These are phyloP conservation scores for Orchestia grillus DNA, from an alignment of 1,140 invertebrate genomes.

Conservation along the genomic window DNA sequence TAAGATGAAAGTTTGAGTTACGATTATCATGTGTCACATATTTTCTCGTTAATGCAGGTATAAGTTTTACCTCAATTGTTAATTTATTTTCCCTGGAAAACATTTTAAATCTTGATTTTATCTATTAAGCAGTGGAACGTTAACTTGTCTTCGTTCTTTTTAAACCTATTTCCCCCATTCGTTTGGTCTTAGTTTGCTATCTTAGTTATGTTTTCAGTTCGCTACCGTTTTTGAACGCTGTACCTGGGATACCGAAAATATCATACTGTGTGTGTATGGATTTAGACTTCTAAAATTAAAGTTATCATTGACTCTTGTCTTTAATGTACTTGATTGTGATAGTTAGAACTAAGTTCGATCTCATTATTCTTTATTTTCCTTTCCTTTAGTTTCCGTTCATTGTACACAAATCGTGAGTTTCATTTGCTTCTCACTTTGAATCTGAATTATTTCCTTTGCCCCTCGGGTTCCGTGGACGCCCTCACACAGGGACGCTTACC, in stretches of 20 bases:
- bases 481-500: slow-evolving; percentile 37
- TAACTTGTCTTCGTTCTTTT: too few species aligned
- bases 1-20: too few species aligned
- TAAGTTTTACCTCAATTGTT: too few species aligned
- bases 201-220: too few species aligned
- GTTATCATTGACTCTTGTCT: background rate
- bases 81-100: too few species aligned
- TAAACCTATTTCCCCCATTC: too few species aligned
- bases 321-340: too few species aligned
- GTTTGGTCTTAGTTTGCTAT: too few species aligned
- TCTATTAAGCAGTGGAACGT: background rate
- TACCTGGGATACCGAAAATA: background rate
- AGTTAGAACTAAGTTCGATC: background rate
- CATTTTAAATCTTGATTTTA: too few species aligned
- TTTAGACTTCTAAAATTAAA: background rate
- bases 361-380: background rate
- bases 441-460: slow-evolving; percentile 14
- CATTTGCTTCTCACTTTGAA: background rate
- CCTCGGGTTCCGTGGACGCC: background rate
- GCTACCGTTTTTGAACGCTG: too few species aligned
- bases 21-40: too few species aligned
- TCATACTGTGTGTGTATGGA: background rate
- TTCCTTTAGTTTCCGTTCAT: background rate
- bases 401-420: background rate
- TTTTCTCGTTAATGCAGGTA: too few species aligned